Evolutionary conservation across 1,140 invertebrate genomes (phyloP), one percentile per base, ranked within the genome.

Genomic region (Drepana arcuata): DNA sequence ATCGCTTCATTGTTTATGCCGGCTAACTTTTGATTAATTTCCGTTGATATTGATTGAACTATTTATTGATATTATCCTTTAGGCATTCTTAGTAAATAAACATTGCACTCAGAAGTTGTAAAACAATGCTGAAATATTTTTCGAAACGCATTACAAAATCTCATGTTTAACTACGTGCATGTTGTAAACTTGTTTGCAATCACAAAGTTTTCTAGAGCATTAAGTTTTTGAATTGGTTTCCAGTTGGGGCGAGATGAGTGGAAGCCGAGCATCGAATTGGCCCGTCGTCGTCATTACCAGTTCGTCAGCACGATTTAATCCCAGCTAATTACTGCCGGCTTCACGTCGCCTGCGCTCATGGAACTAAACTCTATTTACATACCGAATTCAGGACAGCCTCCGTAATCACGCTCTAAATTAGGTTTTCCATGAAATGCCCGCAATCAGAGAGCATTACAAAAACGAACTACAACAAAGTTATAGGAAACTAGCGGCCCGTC

Each of bases 251-350:
- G 29, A 18, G 36, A 27, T 14, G 32, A 25, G 38, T 41, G 39
- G 38, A 9, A 41, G 37, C 27, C 39, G 28, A 26, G 15, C 18
- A 34, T 33, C 26, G 21, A 48, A 34, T 49, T 42, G 23, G 38
- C 34, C 32, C 37, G 45, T 18, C 36, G 44, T n/a, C 42, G 44
- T 48, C 44, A 62, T 66, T 70, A 62, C 49, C 54, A 44, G 34
- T 18, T 46, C 57, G 50, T 62, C 44, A 48, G 45, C 41, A 25
- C 33, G 48, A 62, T 69, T 71, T 62, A 63, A 65, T 72, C 61
- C 52, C 49, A 48, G 40, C 44, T 72, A 70, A 74, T 75, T 73
- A 60, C 66, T 30, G 40, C 27, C 52, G 44, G 33, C 51, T 56
- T 52, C 32, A 48, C 48, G 43, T 56, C 44, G 38, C 44, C 35